Conservation (phyloP, 2,888 invertebrate species). For the Liposcelis brunnea region DNA sequence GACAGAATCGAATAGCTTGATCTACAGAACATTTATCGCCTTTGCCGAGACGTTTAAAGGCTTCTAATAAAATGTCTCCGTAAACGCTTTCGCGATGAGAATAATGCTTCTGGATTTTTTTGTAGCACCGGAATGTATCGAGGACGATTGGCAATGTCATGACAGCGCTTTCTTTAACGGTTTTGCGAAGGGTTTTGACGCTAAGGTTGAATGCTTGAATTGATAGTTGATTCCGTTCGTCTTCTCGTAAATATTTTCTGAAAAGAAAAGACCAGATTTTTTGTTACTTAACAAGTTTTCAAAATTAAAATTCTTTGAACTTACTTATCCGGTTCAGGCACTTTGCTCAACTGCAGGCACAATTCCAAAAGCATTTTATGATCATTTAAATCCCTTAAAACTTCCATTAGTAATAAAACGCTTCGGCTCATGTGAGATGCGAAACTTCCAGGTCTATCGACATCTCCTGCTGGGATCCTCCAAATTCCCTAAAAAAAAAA, state of each 20-base stretch:
- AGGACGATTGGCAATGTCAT: conserved; percentile 22
- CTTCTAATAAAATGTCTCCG: conserved; percentile 43
- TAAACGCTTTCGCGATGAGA: conserved; percentile 40
- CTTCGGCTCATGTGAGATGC: conserved; percentile 80
- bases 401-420: conserved; percentile 61
- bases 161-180: conserved; percentile 9
- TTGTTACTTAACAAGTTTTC: not conserved
- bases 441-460: conserved; percentile 83
- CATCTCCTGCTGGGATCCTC: conserved; percentile 77
- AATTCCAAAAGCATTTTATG: conserved; percentile 62
- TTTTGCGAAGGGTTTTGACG: conserved; percentile 42
- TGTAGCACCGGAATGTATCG: conserved; percentile 47
- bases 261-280: conserved; percentile 16
- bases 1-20: conserved; percentile 1
- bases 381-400: conserved; percentile 62
- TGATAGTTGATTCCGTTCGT: conserved; percentile 63
- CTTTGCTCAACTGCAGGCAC: conserved; percentile 56
- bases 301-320: conserved; percentile 19
- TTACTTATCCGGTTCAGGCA: conserved; percentile 75
- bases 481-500: conserved; percentile 53
- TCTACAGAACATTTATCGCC: conserved; percentile 1
- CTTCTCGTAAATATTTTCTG: conserved; percentile 67
- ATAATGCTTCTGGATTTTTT: conserved; percentile 45
- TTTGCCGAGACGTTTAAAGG: conserved; percentile 2
- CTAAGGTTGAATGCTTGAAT: conserved; percentile 61